phyloP scores from a whole-genome alignment of 2,113 vertebrate species.

The Crotalus tigris region DNA sequence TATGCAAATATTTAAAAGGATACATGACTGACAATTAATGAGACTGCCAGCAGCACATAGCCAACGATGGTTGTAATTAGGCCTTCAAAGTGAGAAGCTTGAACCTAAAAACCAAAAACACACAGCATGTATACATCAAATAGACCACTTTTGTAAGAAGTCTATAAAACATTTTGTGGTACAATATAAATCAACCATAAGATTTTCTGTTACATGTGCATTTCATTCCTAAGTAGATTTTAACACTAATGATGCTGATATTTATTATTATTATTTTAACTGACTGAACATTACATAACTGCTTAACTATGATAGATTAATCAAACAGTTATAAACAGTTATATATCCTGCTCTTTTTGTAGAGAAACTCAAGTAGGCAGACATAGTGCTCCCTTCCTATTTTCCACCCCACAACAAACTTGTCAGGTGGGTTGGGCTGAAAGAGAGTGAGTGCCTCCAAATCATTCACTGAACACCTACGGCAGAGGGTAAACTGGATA shows the following conservation, averaged over 20 bases:
- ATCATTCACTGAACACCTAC: background rate
- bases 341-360: background rate
- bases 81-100: slow-evolving; percentile 94
- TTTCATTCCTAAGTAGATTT: background rate
- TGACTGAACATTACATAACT: background rate
- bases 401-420: background rate
- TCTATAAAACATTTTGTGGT: background rate
- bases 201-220: background rate
- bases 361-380: background rate
- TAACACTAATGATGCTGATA: background rate
- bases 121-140: background rate
- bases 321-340: background rate
- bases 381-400: background rate
- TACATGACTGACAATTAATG: slow-evolving; percentile 93
- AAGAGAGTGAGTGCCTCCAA: background rate
- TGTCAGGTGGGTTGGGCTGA: background rate
- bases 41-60: slow-evolving; percentile 90
- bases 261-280: background rate
- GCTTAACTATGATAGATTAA: background rate
- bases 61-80: slow-evolving; percentile 94
- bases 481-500: background rate
- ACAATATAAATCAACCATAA: background rate
- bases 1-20: slow-evolving; percentile 71
- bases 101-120: slow-evolving; percentile 72
- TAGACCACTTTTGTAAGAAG: background rate